These are phyloP conservation scores for Danio aesculapii DNA, from an alignment of 2,797 vertebrate species.

Conservation along the genomic window DNA sequence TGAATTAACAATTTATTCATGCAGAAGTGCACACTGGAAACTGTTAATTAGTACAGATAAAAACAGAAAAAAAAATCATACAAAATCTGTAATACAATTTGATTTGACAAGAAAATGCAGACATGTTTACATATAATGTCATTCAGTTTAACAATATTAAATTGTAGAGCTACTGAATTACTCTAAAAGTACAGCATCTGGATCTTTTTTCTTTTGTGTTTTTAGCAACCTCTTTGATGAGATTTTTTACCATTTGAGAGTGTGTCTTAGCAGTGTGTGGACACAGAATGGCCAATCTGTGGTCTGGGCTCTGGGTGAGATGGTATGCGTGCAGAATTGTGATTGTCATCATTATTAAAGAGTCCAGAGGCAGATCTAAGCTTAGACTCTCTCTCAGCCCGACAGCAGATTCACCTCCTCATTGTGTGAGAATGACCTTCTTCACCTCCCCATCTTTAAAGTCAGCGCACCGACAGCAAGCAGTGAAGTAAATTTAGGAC, in stretches of 20 bases:
- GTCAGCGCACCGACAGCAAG: slow-evolving; percentile 42
- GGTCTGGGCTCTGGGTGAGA: slow-evolving; percentile 59
- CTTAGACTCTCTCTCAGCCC: slow-evolving; percentile 54
- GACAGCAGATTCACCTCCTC: slow-evolving; percentile 54
- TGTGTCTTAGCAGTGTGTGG: slow-evolving; percentile 48
- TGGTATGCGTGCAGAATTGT: slow-evolving; percentile 76
- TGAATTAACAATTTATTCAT: not conserved
- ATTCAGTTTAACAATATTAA: not conserved
- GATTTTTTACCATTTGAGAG: not conserved
- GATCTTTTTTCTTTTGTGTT: too few relatives aligned
- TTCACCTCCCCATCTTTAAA: slow-evolving; percentile 57
- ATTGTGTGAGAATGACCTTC: slow-evolving; percentile 54
- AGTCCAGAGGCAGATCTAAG: slow-evolving; percentile 68
- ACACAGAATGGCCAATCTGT: slow-evolving; percentile 49
- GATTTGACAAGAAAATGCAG: not conserved
- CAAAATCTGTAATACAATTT: not conserved
- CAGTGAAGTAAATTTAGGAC: slow-evolving; percentile 26
- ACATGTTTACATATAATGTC: too few relatives aligned
- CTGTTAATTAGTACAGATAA: not conserved
- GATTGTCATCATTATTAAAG: slow-evolving; percentile 74
- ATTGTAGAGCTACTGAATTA: not conserved
- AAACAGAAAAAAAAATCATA: too few relatives aligned
- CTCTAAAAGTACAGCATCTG: not conserved
- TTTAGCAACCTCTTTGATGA: not conserved
- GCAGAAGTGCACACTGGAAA: not conserved